Evolutionary conservation across 2,797 vertebrate genomes (phyloP), one percentile per base, ranked within the genome.

Genomic region (Mastacembelus armatus): DNA sequence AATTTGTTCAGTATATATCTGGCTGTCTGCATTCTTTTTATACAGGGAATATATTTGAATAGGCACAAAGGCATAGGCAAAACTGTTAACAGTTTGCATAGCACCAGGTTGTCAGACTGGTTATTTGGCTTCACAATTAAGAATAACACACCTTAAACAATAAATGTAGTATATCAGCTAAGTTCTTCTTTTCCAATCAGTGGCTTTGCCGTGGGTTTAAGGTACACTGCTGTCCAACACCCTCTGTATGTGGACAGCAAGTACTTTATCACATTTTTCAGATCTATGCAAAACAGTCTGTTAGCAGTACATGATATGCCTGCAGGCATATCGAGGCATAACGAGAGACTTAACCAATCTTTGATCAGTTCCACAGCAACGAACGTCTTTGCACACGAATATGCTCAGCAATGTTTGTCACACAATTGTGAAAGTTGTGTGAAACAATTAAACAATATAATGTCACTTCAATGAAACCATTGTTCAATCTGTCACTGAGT

Each of bases 241-340:
- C 19, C 21, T 55, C 19, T 57, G 26, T 47, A 40, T 58, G 12
- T 19, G 6, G 19, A 70, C 39, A 29, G 49, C 38, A 44, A 38
- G 21, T 48, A 36, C 45, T 45, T 22, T 21, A 47, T 52, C 47
- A 18, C 21, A 44, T 43, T 36, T 62, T 35, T 32, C 57, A 60
- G 35, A 70, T 49, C 32, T 5, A 33, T 19, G 22, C 27, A 29
- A 48, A 47, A 45, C 29, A 40, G 8, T 15, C 7, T 21, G 2
- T 11, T 33, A n/a, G 32, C 32, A 12, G 10, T 3, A 33, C 32
- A n/a, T n/a, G n/a, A n/a, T n/a, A n/a, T n/a, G n/a, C n/a, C n/a
- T n/a, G n/a, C n/a, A n/a, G n/a, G n/a, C n/a, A n/a, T n/a, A n/a
- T n/a, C n/a, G n/a, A n/a, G n/a, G n/a, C n/a, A n/a, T n/a, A n/a